Percentiles rank a stretch among this genome's conserved stretches.
Evolutionary conservation across 1,140 invertebrate genomes (phyloP).

Genomic region (Lordiphosa mommai): DNA sequence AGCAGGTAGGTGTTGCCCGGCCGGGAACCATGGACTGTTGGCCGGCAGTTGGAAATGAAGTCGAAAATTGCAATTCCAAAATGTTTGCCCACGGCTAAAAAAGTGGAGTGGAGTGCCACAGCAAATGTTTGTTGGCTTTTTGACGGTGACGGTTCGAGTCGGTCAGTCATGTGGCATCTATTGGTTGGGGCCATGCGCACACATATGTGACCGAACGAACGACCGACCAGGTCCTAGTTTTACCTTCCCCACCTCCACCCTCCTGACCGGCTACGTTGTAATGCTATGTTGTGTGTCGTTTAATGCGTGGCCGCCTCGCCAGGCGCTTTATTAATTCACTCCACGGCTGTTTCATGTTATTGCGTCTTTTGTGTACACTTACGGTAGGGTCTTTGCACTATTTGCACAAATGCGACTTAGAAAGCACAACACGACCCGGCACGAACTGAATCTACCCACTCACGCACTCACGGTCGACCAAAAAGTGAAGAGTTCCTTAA

Average conservation of each 20-base stretch:
- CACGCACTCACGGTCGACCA: too few relatives aligned
- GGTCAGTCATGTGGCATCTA: constrained; percentile 70
- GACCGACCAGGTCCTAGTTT: constrained; percentile 16
- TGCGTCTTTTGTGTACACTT: constrained; percentile 20
- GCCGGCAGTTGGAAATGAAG: constrained; percentile 64
- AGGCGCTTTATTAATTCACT: constrained; percentile 74
- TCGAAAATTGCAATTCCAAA: constrained; percentile 78
- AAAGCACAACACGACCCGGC: too few relatives aligned
- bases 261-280: constrained; percentile 35
- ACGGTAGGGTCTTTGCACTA: neutral
- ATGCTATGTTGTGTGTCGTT: constrained; percentile 57
- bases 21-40: constrained; percentile 16
- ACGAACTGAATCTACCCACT: too few relatives aligned
- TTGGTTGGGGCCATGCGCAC: constrained; percentile 22
- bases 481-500: too few relatives aligned
- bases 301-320: constrained; percentile 64
- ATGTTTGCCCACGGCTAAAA: constrained; percentile 70
- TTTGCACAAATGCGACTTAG: too few relatives aligned
- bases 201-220: constrained; percentile 50
- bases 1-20: constrained; percentile 64
- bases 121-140: constrained; percentile 1
- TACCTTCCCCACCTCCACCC: constrained; percentile 8
- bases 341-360: constrained; percentile 65
- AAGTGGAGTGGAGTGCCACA: constrained; percentile 46
- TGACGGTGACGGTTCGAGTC: constrained; percentile 3